phyloP scores from a whole-genome alignment of 2,888 invertebrate genomes.

The Phaedon cochleariae region DNA sequence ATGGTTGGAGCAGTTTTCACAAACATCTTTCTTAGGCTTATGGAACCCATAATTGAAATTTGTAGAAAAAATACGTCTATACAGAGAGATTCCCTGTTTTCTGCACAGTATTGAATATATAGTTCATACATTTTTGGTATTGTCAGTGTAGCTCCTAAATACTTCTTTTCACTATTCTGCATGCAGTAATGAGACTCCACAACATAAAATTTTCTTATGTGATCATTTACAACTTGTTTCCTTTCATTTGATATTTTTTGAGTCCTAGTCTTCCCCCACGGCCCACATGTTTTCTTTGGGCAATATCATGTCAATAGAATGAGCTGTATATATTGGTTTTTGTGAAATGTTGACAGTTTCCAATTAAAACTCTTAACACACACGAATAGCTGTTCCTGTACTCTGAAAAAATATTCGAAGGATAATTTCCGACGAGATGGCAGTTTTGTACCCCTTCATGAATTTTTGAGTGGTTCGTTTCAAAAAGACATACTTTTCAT shows the following conservation, averaged over 20 bases:
- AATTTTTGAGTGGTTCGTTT: conserved; percentile 18
- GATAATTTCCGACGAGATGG: not conserved
- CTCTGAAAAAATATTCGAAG: conserved; percentile 21
- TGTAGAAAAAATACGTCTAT: conserved; percentile 24
- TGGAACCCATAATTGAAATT: conserved; percentile 26
- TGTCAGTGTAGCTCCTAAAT: conserved; percentile 23
- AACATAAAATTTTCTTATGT: conserved; percentile 22
- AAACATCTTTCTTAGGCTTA: conserved; percentile 29
- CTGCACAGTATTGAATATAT: conserved; percentile 22
- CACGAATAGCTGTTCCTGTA: conserved; percentile 13
- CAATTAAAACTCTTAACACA: too few species aligned
- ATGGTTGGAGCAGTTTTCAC: conserved; percentile 24
- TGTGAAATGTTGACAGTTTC: too few species aligned
- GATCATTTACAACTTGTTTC: conserved; percentile 21
- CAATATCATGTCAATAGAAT: too few species aligned
- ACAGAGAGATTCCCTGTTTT: conserved; percentile 28
- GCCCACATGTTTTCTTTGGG: conserved; percentile 20
- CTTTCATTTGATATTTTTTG: conserved; percentile 20
- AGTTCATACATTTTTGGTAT: conserved; percentile 32
- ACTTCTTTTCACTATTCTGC: conserved; percentile 17
- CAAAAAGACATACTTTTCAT: conserved; percentile 22
- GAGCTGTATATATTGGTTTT: too few species aligned
- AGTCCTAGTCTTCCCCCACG: conserved; percentile 25
- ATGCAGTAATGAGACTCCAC: conserved; percentile 25
- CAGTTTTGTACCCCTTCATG: conserved; percentile 18